Evolutionary conservation across 2,113 vertebrate genomes (phyloP).

Genomic region (Rhineura floridana): DNA sequence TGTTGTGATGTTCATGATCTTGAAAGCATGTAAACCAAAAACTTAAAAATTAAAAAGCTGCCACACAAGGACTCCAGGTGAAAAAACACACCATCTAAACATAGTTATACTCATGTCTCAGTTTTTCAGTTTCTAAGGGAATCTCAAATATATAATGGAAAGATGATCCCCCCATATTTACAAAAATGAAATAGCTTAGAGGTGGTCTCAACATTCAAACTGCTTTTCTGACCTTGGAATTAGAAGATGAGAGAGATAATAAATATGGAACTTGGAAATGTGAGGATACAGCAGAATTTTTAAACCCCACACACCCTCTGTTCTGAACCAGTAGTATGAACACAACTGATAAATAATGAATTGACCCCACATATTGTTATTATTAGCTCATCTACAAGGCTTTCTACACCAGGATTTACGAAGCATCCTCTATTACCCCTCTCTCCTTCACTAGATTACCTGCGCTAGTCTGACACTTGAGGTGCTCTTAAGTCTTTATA

Average conservation of each 20-base stretch:
- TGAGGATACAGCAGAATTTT: conserved; percentile 9
- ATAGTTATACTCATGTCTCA: conserved; percentile 1
- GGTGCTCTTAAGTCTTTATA: neutral
- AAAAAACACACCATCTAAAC: conserved; percentile 26
- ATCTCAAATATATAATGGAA: conserved; percentile 20
- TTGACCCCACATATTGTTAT: neutral
- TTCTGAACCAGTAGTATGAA: too few species aligned
- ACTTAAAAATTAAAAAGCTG: neutral
- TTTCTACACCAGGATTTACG: neutral
- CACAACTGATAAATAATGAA: neutral
- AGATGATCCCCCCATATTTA: conserved; percentile 17
- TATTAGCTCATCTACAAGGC: neutral
- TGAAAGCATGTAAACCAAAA: conserved; percentile 4
- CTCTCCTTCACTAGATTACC: neutral
- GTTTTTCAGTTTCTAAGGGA: neutral
- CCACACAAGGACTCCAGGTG: conserved; percentile 25
- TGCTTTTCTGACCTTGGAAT: conserved; percentile 17
- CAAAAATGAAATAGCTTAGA: conserved; percentile 19
- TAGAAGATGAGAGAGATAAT: neutral
- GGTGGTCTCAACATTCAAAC: conserved; percentile 14
- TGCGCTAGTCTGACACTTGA: neutral
- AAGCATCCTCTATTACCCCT: neutral
- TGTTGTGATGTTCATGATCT: neutral
- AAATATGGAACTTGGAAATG: conserved; percentile 5
- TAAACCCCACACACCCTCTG: neutral